These are phyloP conservation scores for Scolopax rusticola DNA, from an alignment of 2,797 vertebrate species.

Conservation along the genomic window DNA sequence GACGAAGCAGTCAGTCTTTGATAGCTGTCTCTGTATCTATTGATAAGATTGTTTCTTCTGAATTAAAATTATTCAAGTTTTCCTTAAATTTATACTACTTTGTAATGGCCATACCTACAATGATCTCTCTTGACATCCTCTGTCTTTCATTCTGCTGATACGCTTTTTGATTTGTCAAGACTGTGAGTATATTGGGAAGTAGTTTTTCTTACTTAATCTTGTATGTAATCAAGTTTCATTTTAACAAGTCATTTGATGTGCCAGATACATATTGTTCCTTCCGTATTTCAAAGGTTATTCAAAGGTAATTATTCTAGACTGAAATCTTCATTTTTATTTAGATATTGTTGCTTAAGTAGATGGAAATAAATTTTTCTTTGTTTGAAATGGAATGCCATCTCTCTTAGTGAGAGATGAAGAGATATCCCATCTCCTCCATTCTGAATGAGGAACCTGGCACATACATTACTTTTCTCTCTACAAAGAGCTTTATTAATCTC, in stretches of 20 bases:
- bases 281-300: background rate
- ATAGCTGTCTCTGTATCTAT: background rate
- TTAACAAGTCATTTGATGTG: background rate
- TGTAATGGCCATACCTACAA: background rate
- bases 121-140: background rate
- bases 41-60: background rate
- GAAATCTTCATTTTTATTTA: background rate
- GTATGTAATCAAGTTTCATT: background rate
- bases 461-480: background rate
- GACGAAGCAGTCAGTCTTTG: background rate
- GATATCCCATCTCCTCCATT: background rate
- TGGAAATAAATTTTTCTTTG: background rate
- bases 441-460: background rate
- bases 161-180: background rate
- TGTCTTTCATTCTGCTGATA: background rate
- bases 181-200: background rate
- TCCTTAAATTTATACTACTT: background rate
- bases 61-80: background rate
- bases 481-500: conserved; percentile 15
- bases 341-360: background rate
- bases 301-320: background rate
- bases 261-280: background rate
- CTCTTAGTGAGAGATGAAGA: background rate
- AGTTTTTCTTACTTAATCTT: background rate
- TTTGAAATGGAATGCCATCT: background rate